phyloP scores from a whole-genome alignment of 2,888 invertebrate genomes.

The Linyphia triangularis region DNA sequence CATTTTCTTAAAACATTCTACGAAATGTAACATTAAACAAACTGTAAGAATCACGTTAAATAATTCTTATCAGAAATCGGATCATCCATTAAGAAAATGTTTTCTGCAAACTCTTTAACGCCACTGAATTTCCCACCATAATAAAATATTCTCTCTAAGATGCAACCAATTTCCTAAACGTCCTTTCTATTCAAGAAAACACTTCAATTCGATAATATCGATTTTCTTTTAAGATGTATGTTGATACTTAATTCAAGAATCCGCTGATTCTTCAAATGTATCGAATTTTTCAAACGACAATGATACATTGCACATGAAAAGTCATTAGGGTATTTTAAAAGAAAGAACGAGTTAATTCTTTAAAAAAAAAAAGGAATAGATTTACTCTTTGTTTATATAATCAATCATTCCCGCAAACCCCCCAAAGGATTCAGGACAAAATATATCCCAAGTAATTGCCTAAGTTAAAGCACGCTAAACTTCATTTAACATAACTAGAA shows the following conservation, averaged over 20 bases:
- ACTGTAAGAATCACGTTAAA: too few species aligned
- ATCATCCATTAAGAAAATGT: too few species aligned
- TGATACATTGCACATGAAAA: not conserved
- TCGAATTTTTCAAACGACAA: not conserved
- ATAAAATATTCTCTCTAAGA: too few species aligned
- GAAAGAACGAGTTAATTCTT: not conserved
- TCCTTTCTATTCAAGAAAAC: too few species aligned
- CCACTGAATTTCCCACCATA: too few species aligned
- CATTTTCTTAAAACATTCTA: too few species aligned
- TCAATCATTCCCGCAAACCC: constrained; percentile 24
- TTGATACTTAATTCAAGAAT: not conserved
- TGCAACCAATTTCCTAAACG: too few species aligned
- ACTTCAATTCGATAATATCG: too few species aligned
- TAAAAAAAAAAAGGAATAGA: not conserved
- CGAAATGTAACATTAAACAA: too few species aligned
- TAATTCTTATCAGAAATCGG: too few species aligned
- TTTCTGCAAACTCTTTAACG: too few species aligned
- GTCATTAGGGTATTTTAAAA: constrained; percentile 6
- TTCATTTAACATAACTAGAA: constrained; percentile 19
- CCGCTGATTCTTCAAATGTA: not conserved
- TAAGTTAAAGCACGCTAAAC: not conserved
- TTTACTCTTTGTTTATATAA: not conserved
- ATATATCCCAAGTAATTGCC: not conserved
- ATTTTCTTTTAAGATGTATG: too few species aligned
- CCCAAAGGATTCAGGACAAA: not conserved